Conservation (phyloP, 2,888 invertebrate genomes). For the Drosophila yooni region DNA sequence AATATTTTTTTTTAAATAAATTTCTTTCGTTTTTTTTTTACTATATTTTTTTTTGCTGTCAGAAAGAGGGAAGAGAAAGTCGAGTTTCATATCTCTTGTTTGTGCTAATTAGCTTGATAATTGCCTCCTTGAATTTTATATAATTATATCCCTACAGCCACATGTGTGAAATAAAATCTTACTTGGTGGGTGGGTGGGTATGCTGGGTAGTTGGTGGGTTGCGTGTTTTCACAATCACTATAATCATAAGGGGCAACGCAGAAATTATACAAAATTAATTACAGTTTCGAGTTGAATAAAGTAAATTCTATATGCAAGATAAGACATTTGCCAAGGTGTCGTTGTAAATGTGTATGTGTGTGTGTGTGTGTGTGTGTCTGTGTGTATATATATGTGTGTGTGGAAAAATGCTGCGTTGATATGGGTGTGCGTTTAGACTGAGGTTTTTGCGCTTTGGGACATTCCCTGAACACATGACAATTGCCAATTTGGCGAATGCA, state of each 20-base stretch:
- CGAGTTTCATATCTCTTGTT: constrained; percentile 3
- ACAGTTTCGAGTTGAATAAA: constrained; percentile 44
- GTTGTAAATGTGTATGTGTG: constrained; percentile 20
- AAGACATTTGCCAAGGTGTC: constrained; percentile 67
- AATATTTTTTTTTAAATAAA: background rate
- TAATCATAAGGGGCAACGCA: constrained; percentile 44
- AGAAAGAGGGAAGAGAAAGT: background rate
- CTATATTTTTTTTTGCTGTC: background rate
- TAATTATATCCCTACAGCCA: constrained; percentile 30
- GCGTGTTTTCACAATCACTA: constrained; percentile 29
- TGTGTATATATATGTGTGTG: constrained; percentile 19
- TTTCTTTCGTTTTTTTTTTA: background rate
- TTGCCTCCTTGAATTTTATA: constrained; percentile 50
- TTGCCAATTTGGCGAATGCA: constrained; percentile 22
- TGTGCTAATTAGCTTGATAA: constrained; percentile 44
- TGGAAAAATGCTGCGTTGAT: constrained; percentile 10
- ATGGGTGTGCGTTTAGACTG: constrained; percentile 14
- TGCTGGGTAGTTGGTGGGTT: constrained; percentile 26
- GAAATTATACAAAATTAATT: constrained; percentile 61
- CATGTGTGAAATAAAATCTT: constrained; percentile 37
- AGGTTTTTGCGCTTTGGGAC: background rate
- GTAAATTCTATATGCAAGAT: constrained; percentile 55
- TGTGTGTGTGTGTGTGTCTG: constrained; percentile 20
- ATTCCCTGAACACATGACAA: constrained; percentile 7
- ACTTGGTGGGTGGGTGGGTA: constrained; percentile 24